phyloP scores from a whole-genome alignment of 2,888 invertebrate species.

The Troides oblongomaculatus region DNA sequence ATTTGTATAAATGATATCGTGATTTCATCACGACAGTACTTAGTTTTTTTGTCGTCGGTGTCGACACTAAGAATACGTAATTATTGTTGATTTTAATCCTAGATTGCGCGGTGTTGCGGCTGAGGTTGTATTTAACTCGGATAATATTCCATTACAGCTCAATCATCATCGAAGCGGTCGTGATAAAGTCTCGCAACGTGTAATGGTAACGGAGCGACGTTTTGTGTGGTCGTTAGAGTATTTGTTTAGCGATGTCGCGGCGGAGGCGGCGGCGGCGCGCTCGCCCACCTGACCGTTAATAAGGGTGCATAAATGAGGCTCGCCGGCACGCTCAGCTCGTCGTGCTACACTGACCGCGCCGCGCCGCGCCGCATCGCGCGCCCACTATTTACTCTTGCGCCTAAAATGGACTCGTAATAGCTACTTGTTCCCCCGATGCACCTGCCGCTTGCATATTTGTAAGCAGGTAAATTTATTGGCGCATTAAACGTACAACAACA shows the following conservation, averaged over 20 bases:
- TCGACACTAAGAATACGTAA: slow-evolving; percentile 10
- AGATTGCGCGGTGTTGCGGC: slow-evolving; percentile 7
- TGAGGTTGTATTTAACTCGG: not conserved
- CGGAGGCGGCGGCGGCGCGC: not conserved
- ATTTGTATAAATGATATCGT: slow-evolving; percentile 9
- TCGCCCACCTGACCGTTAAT: slow-evolving; percentile 65
- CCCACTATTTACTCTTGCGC: slow-evolving; percentile 67
- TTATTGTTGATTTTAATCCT: slow-evolving; percentile 20
- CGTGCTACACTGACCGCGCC: slow-evolving; percentile 59
- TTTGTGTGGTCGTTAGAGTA: not conserved
- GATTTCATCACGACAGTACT: slow-evolving; percentile 19
- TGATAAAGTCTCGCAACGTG: not conserved
- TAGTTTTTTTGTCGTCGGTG: slow-evolving; percentile 2
- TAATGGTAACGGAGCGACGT: not conserved
- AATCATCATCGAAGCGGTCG: too few relatives aligned
- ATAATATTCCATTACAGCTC: too few relatives aligned
- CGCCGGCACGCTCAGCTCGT: slow-evolving; percentile 53
- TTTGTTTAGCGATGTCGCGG: slow-evolving; percentile 3
- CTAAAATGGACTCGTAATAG: slow-evolving; percentile 78
- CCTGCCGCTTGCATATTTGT: slow-evolving; percentile 70
- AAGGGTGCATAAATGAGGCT: slow-evolving; percentile 76
- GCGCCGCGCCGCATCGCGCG: slow-evolving; percentile 48
- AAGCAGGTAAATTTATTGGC: slow-evolving; percentile 59
- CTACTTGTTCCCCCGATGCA: slow-evolving; percentile 73
- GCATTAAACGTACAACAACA: slow-evolving; percentile 41